Base-by-base conservation (phyloP, 2,888 invertebrate genomes). In the Cetonia aurata region DNA sequence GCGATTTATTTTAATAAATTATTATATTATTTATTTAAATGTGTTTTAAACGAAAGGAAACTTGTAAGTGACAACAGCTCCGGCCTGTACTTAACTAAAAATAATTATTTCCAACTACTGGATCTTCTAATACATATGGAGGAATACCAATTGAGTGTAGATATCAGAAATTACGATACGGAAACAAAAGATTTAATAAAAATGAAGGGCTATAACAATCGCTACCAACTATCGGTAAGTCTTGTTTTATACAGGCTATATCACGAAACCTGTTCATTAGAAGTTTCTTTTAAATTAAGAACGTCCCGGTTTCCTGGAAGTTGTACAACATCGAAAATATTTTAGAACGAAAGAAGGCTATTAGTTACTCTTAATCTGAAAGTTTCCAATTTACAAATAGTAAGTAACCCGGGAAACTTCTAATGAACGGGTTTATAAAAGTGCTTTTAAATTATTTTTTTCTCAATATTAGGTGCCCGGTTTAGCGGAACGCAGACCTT, bases 401-500 rank as follows among this genome's bases (percentile, higher is more conserved):
- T n/a, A n/a, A n/a, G n/a, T n/a, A n/a, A n/a, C n/a, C n/a, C n/a
- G n/a, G n/a, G n/a, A n/a, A n/a, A n/a, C n/a, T n/a, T n/a, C n/a
- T n/a, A n/a, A n/a, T n/a, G n/a, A n/a, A n/a, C n/a, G n/a, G n/a
- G n/a, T n/a, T n/a, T n/a, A n/a, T n/a, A n/a, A n/a, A n/a, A n/a
- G n/a, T 44, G 44, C 13, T 44, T 6, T 10, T 44, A 44, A 44
- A 44, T 44, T 44, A 15, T 33, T 59, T n/a, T 33, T 59, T 37
- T 37, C 46, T n/a, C 17, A 8, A 37, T 33, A 72, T 56, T 57
- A 83, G 81, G 82, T 84, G 19, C 81, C 83, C 41, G 82, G 81
- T 17, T 73, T 84, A 44, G 80, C 81, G 3, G 84, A 84, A 76
- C 78, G 79, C 17, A 76, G 83, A 25, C 84, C 84, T 1, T 83